These are phyloP conservation scores for Sebastes cheni DNA, from an alignment of 2,797 vertebrate species.

Conservation along the genomic window DNA sequence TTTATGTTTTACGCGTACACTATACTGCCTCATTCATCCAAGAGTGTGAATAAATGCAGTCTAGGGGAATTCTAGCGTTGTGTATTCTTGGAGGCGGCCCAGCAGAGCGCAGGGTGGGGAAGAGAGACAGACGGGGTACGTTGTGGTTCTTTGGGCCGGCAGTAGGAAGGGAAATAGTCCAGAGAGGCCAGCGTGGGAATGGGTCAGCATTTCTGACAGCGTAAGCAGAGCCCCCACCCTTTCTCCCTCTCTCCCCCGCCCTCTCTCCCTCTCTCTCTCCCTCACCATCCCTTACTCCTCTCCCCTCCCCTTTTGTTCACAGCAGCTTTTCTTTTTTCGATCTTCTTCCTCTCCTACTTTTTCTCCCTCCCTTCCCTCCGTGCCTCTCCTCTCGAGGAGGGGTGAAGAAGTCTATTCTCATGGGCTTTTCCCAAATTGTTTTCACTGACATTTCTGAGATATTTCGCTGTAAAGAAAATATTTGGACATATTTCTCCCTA, in stretches of 20 bases:
- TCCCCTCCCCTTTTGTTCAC: slow-evolving; percentile 37
- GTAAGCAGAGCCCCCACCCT: slow-evolving; percentile 55
- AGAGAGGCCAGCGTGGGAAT: slow-evolving; percentile 83
- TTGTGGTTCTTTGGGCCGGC: slow-evolving; percentile 56
- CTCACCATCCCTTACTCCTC: slow-evolving; percentile 31
- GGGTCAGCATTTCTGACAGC: slow-evolving; percentile 78
- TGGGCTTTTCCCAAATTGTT: slow-evolving; percentile 77
- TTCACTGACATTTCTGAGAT: slow-evolving; percentile 84
- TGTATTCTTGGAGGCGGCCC: slow-evolving; percentile 48
- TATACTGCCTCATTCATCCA: slow-evolving; percentile 18
- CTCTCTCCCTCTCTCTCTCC: slow-evolving; percentile 26
- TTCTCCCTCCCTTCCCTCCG: slow-evolving; percentile 29
- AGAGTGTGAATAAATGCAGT: slow-evolving; percentile 24
- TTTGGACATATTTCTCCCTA: slow-evolving; percentile 74
- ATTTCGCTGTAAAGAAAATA: slow-evolving; percentile 77
- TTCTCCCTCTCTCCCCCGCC: slow-evolving; percentile 18
- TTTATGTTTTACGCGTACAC: slow-evolving; percentile 3
- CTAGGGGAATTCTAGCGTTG: slow-evolving; percentile 31
- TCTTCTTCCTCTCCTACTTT: background rate
- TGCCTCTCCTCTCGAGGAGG: slow-evolving; percentile 44
- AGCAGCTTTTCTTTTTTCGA: slow-evolving; percentile 45
- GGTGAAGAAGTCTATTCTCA: slow-evolving; percentile 75
- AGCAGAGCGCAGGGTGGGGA: slow-evolving; percentile 40
- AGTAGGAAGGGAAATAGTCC: slow-evolving; percentile 63
- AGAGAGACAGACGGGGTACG: slow-evolving; percentile 45